These are phyloP conservation scores for Parascotia fuliginaria DNA, from an alignment of 2,888 invertebrate species.

Conservation along the genomic window DNA sequence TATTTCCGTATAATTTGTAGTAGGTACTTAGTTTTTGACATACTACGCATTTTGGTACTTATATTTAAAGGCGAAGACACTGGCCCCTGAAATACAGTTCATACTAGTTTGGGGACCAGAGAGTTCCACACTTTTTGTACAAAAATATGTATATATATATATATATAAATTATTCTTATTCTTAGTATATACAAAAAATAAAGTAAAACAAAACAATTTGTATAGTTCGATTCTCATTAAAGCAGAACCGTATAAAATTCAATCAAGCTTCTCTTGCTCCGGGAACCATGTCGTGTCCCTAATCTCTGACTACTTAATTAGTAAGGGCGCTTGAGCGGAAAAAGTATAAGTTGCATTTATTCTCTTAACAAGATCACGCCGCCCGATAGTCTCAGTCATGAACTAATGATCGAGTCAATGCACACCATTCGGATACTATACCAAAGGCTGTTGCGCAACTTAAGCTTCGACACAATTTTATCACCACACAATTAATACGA, in stretches of 20 bases:
- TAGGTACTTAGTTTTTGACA: too few relatives aligned
- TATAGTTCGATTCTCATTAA: background rate
- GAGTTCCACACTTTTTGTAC: too few relatives aligned
- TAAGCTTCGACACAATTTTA: constrained; percentile 22
- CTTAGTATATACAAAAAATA: too few relatives aligned
- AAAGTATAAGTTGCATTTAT: constrained; percentile 31
- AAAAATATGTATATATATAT: too few relatives aligned
- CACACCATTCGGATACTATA: constrained; percentile 9
- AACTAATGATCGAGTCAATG: constrained; percentile 11
- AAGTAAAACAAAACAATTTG: background rate
- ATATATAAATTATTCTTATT: too few relatives aligned
- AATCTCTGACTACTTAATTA: constrained; percentile 35
- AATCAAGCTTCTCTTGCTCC: constrained; percentile 21
- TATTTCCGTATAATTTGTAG: too few relatives aligned
- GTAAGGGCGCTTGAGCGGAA: constrained; percentile 21
- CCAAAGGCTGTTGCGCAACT: constrained; percentile 19
- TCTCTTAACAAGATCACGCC: constrained; percentile 28
- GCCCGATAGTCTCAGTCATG: constrained; percentile 24
- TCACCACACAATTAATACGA: constrained; percentile 23
- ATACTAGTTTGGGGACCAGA: too few relatives aligned
- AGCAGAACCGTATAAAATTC: background rate
- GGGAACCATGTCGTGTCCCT: constrained; percentile 26
- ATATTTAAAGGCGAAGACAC: too few relatives aligned
- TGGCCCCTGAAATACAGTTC: too few relatives aligned
- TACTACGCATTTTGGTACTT: too few relatives aligned